phyloP scores from a whole-genome alignment of 1,140 invertebrate species.

The Hylyphantes graminicola region DNA sequence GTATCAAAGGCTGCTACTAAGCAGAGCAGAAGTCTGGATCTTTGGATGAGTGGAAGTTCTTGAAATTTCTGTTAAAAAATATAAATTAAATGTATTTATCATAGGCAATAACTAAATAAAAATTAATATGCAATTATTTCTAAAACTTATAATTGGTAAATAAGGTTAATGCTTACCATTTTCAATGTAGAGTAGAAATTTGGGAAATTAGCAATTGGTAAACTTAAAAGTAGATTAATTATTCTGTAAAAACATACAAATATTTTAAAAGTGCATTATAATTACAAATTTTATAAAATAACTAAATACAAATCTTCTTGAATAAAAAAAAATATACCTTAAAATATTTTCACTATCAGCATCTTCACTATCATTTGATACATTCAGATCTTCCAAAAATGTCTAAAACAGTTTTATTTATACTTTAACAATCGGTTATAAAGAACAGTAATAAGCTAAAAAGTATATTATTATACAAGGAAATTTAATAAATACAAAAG shows the following conservation, averaged over 20 bases:
- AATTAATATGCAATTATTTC: no score
- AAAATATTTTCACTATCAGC: constrained; percentile 11
- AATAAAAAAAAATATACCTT: not conserved
- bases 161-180: not conserved
- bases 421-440: not conserved
- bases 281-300: no score
- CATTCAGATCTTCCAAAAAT: not conserved
- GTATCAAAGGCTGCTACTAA: constrained; percentile 9
- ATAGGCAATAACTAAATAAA: not conserved
- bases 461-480: not conserved
- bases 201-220: not conserved
- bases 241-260: not conserved
- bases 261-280: no score
- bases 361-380: not conserved
- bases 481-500: not conserved
- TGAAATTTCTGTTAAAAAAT: constrained; percentile 10
- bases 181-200: not conserved
- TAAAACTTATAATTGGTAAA: not conserved
- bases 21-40: not conserved
- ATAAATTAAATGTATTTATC: not conserved
- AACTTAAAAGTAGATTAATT: constrained; percentile 18
- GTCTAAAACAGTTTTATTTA: not conserved
- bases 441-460: not conserved
- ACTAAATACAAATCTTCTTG: not conserved
- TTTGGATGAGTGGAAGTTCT: not conserved